phyloP scores from a whole-genome alignment of 2,888 invertebrate genomes.

The Agrotis segetum region DNA sequence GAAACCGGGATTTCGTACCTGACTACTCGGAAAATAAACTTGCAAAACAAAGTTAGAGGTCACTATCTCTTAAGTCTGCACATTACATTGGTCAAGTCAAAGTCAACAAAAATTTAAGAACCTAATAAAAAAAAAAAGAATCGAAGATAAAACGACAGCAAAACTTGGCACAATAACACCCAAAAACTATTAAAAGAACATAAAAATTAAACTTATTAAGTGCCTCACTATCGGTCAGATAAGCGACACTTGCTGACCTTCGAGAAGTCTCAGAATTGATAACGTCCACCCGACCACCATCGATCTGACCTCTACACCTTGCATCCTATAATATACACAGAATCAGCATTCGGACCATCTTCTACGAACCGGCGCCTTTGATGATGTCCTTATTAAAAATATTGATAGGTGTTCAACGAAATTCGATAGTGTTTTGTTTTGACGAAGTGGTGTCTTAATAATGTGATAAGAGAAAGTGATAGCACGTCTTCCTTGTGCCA shows the following conservation, averaged over 20 bases:
- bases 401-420: slow-evolving; percentile 51
- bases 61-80: too few species aligned
- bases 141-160: neutral
- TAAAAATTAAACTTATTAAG: slow-evolving; percentile 35
- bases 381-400: slow-evolving; percentile 31
- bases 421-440: slow-evolving; percentile 32
- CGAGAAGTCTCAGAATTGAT: slow-evolving; percentile 74
- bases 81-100: too few species aligned
- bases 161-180: neutral
- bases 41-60: too few species aligned
- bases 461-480: neutral
- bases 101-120: too few species aligned
- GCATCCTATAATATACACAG: slow-evolving; percentile 74
- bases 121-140: slow-evolving; percentile 1
- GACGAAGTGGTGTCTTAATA: slow-evolving; percentile 11
- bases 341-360: slow-evolving; percentile 60
- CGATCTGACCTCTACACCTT: slow-evolving; percentile 69
- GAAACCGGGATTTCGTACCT: too few species aligned
- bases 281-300: slow-evolving; percentile 40
- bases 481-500: too few species aligned
- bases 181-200: slow-evolving; percentile 33
- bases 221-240: slow-evolving; percentile 62
- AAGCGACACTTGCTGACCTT: slow-evolving; percentile 64
- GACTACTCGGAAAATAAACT: too few species aligned
- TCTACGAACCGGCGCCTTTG: slow-evolving; percentile 40